phyloP scores from a whole-genome alignment of 1,140 invertebrate species.

The Lerema accius region DNA sequence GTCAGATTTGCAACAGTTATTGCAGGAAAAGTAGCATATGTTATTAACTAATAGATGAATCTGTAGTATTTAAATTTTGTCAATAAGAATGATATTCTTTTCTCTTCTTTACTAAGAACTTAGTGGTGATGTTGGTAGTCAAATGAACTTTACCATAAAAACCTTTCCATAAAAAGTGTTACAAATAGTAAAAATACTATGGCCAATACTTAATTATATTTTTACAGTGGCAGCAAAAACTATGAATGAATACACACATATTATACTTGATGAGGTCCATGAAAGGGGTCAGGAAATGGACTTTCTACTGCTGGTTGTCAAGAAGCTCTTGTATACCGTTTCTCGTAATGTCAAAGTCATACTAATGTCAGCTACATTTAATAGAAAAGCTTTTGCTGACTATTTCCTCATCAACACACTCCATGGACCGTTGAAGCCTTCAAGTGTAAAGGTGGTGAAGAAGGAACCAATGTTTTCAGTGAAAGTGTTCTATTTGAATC shows the following conservation, averaged over 20 bases:
- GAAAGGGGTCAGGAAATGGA: conserved; percentile 97
- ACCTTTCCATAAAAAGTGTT: too few species aligned
- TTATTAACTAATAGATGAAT: too few species aligned
- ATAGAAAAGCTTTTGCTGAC: conserved; percentile 87
- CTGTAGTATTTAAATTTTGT: too few species aligned
- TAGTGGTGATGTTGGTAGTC: too few species aligned
- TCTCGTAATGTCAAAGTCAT: conserved; percentile 89
- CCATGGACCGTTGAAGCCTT: conserved; percentile 61
- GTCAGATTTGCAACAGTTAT: too few species aligned
- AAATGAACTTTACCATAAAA: too few species aligned
- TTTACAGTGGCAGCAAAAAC: conserved; percentile 62
- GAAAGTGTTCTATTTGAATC: conserved; percentile 88
- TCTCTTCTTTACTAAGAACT: too few species aligned
- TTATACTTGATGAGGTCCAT: conserved; percentile 98
- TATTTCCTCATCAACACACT: conserved; percentile 87
- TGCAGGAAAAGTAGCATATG: too few species aligned
- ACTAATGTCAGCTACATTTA: conserved; percentile 95
- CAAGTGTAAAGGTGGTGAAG: conserved; percentile 86
- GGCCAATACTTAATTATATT: conserved; percentile 12
- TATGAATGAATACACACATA: conserved; percentile 91
- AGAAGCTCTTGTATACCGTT: conserved; percentile 90
- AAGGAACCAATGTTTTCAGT: conserved; percentile 79
- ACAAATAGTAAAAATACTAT: too few species aligned
- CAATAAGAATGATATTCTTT: too few species aligned
- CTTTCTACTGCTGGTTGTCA: conserved; percentile 94